These are phyloP conservation scores for Macropis europaea DNA, from an alignment of 2,888 invertebrate genomes.

Conservation along the genomic window DNA sequence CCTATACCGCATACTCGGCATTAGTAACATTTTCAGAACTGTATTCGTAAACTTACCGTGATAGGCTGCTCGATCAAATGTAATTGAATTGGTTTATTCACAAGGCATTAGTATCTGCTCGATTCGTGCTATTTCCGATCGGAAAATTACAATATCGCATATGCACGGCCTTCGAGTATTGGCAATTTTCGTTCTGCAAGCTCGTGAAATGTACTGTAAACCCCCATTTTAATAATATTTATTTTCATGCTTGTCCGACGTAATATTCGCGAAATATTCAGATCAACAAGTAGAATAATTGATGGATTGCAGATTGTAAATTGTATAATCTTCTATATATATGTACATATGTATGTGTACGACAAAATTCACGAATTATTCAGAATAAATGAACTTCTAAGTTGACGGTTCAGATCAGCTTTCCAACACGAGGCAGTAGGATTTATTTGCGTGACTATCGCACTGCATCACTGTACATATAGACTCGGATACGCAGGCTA, in stretches of 20 bases:
- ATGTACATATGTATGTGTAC: too few relatives aligned
- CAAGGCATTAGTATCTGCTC: background rate
- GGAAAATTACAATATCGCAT: background rate
- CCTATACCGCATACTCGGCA: constrained; percentile 20
- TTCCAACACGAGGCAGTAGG: background rate
- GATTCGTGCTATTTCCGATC: background rate
- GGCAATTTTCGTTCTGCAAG: too few relatives aligned
- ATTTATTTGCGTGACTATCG: constrained; percentile 32
- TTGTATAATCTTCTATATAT: background rate
- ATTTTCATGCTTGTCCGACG: too few relatives aligned
- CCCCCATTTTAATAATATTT: too few relatives aligned
- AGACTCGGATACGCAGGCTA: constrained; percentile 1
- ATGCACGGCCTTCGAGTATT: background rate
- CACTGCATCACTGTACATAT: background rate
- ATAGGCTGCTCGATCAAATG: background rate
- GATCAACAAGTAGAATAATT: too few relatives aligned
- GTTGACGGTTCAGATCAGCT: constrained; percentile 13
- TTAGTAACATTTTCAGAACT: constrained; percentile 33
- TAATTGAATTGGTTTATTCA: background rate
- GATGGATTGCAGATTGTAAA: too few relatives aligned
- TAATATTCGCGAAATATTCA: too few relatives aligned
- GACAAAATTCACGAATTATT: too few relatives aligned
- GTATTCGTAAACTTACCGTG: constrained; percentile 20
- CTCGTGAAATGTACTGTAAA: too few relatives aligned
- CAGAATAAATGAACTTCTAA: too few relatives aligned